A percentile compares a stretch with the other conserved stretches of the same genome.
phyloP scores from a whole-genome alignment of 1,140 invertebrate genomes.

The Stegodyphus mimosarum region DNA sequence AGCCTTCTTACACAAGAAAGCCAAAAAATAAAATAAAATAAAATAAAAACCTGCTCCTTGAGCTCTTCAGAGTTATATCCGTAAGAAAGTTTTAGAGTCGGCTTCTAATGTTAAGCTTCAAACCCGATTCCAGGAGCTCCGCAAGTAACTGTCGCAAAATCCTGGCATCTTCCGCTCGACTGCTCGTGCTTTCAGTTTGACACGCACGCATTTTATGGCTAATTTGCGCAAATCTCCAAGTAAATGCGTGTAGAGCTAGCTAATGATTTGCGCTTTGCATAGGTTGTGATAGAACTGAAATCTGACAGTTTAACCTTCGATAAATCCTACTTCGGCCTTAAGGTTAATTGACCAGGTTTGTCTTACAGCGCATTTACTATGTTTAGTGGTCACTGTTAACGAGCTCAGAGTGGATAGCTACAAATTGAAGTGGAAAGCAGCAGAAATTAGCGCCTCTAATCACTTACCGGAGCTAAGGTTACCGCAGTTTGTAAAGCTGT shows the following conservation, averaged over 20 bases:
- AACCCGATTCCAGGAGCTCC: too few species aligned
- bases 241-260: too few species aligned
- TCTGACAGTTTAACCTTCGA: not conserved
- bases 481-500: slow-evolving; percentile 22
- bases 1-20: too few species aligned
- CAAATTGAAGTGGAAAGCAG: slow-evolving; percentile 35
- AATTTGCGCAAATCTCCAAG: not conserved
- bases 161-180: too few species aligned
- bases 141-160: too few species aligned
- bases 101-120: too few species aligned
- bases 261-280: not conserved
- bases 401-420: slow-evolving; percentile 6
- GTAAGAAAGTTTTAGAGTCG: too few species aligned
- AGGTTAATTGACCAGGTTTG: slow-evolving; percentile 37
- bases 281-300: slow-evolving; percentile 7
- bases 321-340: slow-evolving; percentile 8
- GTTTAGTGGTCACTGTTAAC: slow-evolving; percentile 33
- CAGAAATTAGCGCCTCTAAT: slow-evolving; percentile 20
- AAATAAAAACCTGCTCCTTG: too few species aligned
- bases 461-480: slow-evolving; percentile 13
- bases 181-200: too few species aligned
- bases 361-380: slow-evolving; percentile 11
- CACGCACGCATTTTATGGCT: too few species aligned
- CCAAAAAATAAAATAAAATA: too few species aligned
- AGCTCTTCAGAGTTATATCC: too few species aligned